A percentile compares a stretch with the other conserved stretches of the same genome.
Evolutionary conservation across 2,888 invertebrate genomes (phyloP).

Genomic region (Mayetiola destructor): DNA sequence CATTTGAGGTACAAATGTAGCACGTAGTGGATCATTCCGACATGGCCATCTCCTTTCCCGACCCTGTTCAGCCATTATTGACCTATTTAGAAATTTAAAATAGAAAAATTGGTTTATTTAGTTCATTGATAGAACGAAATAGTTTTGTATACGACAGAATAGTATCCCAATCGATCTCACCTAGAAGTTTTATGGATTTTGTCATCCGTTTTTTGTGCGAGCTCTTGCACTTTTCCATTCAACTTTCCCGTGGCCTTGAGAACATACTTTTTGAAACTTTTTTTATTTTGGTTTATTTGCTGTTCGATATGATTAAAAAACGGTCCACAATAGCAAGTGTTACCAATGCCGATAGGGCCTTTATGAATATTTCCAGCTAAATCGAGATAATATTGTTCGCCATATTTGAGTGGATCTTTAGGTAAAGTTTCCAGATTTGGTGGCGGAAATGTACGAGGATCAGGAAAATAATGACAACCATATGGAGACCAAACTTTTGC

Average conservation of each 20-base stretch:
- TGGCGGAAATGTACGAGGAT: conserved; percentile 69
- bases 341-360: conserved; percentile 87
- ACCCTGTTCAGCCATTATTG: conserved; percentile 30
- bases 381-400: conserved; percentile 89
- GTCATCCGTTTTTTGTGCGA: conserved; percentile 58
- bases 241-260: conserved; percentile 67
- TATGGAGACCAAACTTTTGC: conserved; percentile 68
- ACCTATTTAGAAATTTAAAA: conserved; percentile 17
- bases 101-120: neutral
- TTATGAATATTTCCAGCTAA: conserved; percentile 77
- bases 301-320: conserved; percentile 80
- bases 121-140: neutral
- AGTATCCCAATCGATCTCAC: neutral
- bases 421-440: conserved; percentile 76
- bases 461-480: conserved; percentile 82
- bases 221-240: conserved; percentile 64
- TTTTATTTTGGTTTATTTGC: conserved; percentile 57
- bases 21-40: conserved; percentile 46
- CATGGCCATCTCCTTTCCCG: conserved; percentile 47
- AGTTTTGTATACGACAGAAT: too few relatives aligned
- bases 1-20: conserved; percentile 37
- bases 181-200: conserved; percentile 53
- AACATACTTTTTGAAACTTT: conserved; percentile 44
- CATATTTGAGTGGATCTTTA: conserved; percentile 67
- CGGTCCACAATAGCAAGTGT: conserved; percentile 85